Evolutionary conservation across 2,888 invertebrate species (phyloP).

Genomic region (Anoncus sp.): DNA sequence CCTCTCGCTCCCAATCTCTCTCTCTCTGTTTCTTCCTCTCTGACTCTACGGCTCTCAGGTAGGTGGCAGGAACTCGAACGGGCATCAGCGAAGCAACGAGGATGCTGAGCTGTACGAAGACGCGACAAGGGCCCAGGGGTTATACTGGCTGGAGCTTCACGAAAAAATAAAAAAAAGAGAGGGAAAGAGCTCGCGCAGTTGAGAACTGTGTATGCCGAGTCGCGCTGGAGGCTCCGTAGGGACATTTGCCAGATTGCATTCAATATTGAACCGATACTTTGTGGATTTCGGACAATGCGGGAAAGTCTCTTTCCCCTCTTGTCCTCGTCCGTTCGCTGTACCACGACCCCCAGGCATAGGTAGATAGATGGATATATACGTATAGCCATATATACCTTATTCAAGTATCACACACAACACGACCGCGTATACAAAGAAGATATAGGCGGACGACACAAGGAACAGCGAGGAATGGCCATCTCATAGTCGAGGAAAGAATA

Average conservation of each 20-base stretch:
- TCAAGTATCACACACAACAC: slow-evolving; percentile 52
- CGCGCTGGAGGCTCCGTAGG: slow-evolving; percentile 67
- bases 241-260: slow-evolving; percentile 78
- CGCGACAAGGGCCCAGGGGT: slow-evolving; percentile 49
- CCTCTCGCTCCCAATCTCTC: slow-evolving; percentile 12
- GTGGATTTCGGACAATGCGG: slow-evolving; percentile 79
- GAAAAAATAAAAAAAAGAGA: slow-evolving; percentile 34
- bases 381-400: slow-evolving; percentile 39
- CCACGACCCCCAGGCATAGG: slow-evolving; percentile 24
- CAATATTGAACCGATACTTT: slow-evolving; percentile 76
- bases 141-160: too few species aligned
- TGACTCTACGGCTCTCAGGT: slow-evolving; percentile 47
- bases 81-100: slow-evolving; percentile 27
- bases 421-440: slow-evolving; percentile 31
- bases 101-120: slow-evolving; percentile 6
- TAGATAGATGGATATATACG: slow-evolving; percentile 10
- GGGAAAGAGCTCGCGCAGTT: slow-evolving; percentile 12
- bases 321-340: slow-evolving; percentile 30
- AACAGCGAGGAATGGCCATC: slow-evolving; percentile 50
- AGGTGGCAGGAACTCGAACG: slow-evolving; percentile 25
- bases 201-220: slow-evolving; percentile 40
- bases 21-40: slow-evolving; percentile 17
- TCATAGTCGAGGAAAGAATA: slow-evolving; percentile 48
- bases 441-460: slow-evolving; percentile 37
- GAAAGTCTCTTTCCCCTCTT: slow-evolving; percentile 44